Evolutionary conservation across 2,797 vertebrate genomes (phyloP).

Genomic region (Rhynchotus rufescens): DNA sequence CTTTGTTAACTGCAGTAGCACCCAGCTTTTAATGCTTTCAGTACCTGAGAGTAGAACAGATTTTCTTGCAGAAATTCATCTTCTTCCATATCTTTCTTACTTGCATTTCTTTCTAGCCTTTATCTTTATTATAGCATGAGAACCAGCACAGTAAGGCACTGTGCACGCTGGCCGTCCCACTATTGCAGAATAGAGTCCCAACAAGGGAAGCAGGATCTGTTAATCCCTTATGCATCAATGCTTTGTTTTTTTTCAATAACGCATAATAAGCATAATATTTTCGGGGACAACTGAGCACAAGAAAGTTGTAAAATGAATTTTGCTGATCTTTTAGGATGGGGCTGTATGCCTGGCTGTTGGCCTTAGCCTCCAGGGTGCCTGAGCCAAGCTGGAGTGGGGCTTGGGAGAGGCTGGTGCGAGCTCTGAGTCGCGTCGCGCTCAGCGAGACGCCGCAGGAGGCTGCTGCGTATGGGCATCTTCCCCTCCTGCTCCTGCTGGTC

Average conservation of each 20-base stretch:
- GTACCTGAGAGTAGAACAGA: not conserved
- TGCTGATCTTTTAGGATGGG: not conserved
- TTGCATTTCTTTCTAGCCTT: constrained; percentile 40
- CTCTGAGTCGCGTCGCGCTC: too few relatives aligned
- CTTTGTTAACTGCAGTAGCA: constrained; percentile 31
- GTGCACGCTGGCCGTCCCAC: not conserved
- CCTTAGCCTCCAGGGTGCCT: not conserved
- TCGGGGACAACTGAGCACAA: not conserved
- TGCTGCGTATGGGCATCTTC: not conserved
- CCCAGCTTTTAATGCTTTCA: not conserved
- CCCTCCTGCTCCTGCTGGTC: not conserved
- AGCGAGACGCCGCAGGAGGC: too few relatives aligned
- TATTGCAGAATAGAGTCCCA: not conserved
- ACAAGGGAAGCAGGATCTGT: not conserved
- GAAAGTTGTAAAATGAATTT: not conserved
- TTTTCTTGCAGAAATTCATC: constrained; percentile 38
- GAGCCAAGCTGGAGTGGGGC: not conserved
- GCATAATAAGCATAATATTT: too few relatives aligned
- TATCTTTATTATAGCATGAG: constrained; percentile 26
- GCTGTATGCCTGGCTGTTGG: not conserved
- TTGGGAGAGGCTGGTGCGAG: not conserved
- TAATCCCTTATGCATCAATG: constrained; percentile 44
- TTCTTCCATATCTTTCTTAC: not conserved
- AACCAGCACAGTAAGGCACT: not conserved
- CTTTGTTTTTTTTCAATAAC: not conserved